phyloP scores from a whole-genome alignment of 2,113 vertebrate species.

The Aldabrachelys gigantea region DNA sequence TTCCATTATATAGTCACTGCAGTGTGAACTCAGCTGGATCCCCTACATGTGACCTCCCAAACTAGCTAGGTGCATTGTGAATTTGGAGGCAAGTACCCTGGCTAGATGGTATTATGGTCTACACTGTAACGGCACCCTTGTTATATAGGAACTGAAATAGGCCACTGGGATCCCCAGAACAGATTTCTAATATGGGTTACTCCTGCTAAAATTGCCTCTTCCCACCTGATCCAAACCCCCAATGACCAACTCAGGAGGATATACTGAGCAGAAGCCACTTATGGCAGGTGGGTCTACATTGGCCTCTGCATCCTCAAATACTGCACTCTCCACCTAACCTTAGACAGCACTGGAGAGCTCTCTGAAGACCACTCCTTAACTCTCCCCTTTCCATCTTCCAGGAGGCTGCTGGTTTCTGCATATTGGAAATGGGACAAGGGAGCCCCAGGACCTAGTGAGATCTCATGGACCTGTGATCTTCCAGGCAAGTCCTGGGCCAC shows the following conservation, averaged over 20 bases:
- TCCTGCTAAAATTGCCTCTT: neutral
- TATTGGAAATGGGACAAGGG: neutral
- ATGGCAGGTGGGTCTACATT: neutral
- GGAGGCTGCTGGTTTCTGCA: neutral
- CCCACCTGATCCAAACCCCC: neutral
- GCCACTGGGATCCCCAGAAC: neutral
- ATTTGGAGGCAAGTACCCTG: neutral
- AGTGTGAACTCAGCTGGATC: neutral
- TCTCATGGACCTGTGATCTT: conserved; percentile 43
- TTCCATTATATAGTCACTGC: neutral
- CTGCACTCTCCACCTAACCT: neutral
- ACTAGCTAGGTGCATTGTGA: neutral
- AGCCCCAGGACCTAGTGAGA: conserved; percentile 22
- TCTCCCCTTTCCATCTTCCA: neutral
- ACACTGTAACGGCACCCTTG: neutral
- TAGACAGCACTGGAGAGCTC: too few relatives aligned
- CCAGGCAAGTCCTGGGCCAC: neutral
- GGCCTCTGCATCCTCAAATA: neutral
- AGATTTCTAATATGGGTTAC: neutral
- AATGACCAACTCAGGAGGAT: neutral
- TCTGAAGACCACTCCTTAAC: neutral
- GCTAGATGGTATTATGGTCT: neutral
- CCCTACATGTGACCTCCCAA: too few relatives aligned
- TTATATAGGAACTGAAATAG: neutral
- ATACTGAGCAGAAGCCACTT: neutral